These are phyloP conservation scores for Reinhardtius hippoglossoides DNA, from an alignment of 2,113 vertebrate species.

Conservation along the genomic window DNA sequence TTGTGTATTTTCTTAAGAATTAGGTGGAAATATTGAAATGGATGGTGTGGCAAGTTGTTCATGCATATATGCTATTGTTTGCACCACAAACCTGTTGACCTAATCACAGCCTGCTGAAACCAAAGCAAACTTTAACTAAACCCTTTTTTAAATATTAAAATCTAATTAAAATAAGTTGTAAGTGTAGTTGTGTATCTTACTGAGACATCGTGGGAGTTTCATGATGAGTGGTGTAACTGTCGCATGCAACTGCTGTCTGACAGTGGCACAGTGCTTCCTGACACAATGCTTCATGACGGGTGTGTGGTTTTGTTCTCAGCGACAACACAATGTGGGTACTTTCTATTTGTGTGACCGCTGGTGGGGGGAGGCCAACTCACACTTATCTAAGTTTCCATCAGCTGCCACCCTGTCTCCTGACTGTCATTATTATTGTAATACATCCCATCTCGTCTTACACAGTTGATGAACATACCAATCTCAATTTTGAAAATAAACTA, in stretches of 20 bases:
- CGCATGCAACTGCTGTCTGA: too few relatives aligned
- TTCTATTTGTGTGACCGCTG: conserved; percentile 39
- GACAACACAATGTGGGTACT: not conserved
- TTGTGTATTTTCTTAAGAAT: conserved; percentile 1
- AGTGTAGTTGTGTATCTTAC: not conserved
- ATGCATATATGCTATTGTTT: conserved; percentile 9
- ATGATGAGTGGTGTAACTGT: not conserved
- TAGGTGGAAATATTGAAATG: not conserved
- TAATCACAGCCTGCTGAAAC: not conserved
- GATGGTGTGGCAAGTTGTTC: not conserved
- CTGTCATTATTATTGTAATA: conserved; percentile 37
- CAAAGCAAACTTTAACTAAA: not conserved
- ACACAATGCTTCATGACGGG: not conserved
- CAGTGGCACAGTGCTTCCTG: too few relatives aligned
- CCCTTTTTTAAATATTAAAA: not conserved
- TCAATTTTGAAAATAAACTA: not conserved
- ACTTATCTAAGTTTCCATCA: conserved; percentile 66
- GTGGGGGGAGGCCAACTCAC: conserved; percentile 16
- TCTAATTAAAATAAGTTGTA: not conserved
- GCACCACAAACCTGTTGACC: conserved; percentile 1
- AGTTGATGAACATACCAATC: conserved; percentile 9
- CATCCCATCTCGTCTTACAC: conserved; percentile 58
- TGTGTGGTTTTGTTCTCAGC: conserved; percentile 9
- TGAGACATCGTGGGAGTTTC: not conserved
- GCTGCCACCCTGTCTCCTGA: conserved; percentile 62